phyloP scores from a whole-genome alignment of 2,797 vertebrate genomes.

The Anas flavirostris region DNA sequence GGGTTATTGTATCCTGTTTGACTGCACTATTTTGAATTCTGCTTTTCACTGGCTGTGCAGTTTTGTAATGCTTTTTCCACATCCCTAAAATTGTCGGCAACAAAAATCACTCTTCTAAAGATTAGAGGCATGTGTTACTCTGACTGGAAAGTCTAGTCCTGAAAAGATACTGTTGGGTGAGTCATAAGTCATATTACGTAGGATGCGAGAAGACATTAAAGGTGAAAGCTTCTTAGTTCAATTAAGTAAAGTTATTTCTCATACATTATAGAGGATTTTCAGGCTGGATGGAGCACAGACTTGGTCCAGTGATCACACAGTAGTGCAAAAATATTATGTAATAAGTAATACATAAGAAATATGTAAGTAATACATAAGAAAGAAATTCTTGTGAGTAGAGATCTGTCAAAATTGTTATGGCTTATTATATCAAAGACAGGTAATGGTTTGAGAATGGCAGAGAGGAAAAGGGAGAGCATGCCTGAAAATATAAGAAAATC shows the following conservation, averaged over 20 bases:
- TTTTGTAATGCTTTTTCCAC: background rate
- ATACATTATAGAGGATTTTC: slow-evolving; percentile 18
- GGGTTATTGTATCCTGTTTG: background rate
- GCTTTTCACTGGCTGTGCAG: background rate
- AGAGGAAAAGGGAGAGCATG: background rate
- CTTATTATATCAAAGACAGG: background rate
- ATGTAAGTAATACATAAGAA: background rate
- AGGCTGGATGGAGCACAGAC: background rate
- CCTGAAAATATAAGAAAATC: background rate
- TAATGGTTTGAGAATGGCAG: background rate
- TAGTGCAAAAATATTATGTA: too few species aligned
- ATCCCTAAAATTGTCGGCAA: background rate
- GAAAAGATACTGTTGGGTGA: slow-evolving; percentile 32
- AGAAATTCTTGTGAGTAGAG: slow-evolving; percentile 2
- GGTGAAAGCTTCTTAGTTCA: slow-evolving; percentile 53
- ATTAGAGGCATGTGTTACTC: background rate
- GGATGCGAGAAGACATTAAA: slow-evolving; percentile 24
- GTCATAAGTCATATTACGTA: slow-evolving; percentile 22
- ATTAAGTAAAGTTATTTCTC: slow-evolving; percentile 36
- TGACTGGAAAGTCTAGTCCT: slow-evolving; percentile 13
- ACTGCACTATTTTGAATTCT: background rate
- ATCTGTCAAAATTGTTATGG: background rate
- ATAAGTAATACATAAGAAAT: background rate
- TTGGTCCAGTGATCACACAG: background rate
- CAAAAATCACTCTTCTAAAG: background rate